phyloP scores from a whole-genome alignment of 2,113 vertebrate genomes.

The Peromyscus leucopus region DNA sequence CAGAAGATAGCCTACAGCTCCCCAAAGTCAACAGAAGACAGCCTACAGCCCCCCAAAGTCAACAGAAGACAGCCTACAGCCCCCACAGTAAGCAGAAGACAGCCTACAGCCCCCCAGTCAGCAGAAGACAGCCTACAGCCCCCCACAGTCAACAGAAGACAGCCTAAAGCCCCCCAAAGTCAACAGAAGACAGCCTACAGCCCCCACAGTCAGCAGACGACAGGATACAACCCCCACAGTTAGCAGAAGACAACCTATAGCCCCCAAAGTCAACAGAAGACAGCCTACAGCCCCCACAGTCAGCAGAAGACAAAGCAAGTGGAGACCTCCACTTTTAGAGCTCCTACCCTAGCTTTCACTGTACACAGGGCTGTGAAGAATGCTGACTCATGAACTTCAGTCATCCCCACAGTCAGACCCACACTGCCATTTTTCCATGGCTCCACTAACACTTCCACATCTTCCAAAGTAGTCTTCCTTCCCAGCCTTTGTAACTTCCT shows the following conservation, averaged over 20 bases:
- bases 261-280: background rate
- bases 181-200: background rate
- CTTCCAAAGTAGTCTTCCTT: background rate
- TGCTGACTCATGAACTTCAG: background rate
- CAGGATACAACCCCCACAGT: too few relatives aligned
- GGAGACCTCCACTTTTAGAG: too few relatives aligned
- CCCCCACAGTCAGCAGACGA: too few relatives aligned
- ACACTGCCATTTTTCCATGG: background rate
- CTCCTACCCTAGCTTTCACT: background rate
- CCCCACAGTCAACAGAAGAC: background rate
- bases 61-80: fast-evolving
- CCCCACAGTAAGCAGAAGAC: fast-evolving
- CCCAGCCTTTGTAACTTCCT: background rate
- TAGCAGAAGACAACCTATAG: too few relatives aligned
- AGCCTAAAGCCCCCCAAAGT: too few relatives aligned
- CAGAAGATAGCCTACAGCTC: too few relatives aligned
- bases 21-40: background rate
- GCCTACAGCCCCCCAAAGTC: background rate
- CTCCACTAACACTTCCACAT: background rate
- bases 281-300: background rate
- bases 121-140: background rate
- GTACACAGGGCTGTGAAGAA: background rate
- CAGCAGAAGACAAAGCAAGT: too few relatives aligned
- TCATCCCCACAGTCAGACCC: background rate
- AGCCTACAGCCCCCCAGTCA: fast-evolving